Evolutionary conservation across 2,797 vertebrate species (phyloP), one percentile per base, ranked within the genome.

Genomic region (Cephalopachus bancanus): DNA sequence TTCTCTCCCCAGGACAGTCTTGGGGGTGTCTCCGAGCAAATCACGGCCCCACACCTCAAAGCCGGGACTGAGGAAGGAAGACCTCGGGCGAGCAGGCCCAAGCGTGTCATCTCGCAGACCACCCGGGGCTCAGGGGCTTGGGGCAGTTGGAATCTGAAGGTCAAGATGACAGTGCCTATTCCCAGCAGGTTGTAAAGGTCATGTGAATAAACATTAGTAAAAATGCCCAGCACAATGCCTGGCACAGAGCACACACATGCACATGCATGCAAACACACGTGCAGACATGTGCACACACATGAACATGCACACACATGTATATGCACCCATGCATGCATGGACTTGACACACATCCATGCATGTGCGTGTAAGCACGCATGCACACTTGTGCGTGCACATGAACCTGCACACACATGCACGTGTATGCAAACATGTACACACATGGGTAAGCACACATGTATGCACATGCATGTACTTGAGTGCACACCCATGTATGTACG

Each of bases 281-380:
- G 19, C 51, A 19, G 0, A 3, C 5, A 0, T 9, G 15, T 3
- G 7, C 79, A 64, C 7, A 16, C 19, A 26, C 20, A 0, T 14
- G 10, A 4, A 4, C 60, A 26, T 11, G 4, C 49, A n/a, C 49
- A 24, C 4, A 8, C 11, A 44, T 14, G 1, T 2, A 20, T 0
- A 0, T 12, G 14, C 30, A 15, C 1, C 8, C 20, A 19, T 49
- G 37, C 37, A 49, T 60, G 49, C 33, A 17, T 6, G 1, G 19
- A 44, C 65, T 37, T 37, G 37, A 33, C 26, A 80, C 11, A 71
- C 17, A 15, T 14, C 2, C 28, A 14, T 16, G 4, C 24, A 10
- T 10, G 3, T 17, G 49, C 33, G 22, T 24, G n/a, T 10, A 17
- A 22, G 0, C 20, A 62, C n/a, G 17, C 3, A 4, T 7, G 24